A percentile compares a stretch with the other conserved stretches of the same genome.
Conservation (phyloP, 2,797 vertebrate species). For the Dendrocincla fuliginosa region DNA sequence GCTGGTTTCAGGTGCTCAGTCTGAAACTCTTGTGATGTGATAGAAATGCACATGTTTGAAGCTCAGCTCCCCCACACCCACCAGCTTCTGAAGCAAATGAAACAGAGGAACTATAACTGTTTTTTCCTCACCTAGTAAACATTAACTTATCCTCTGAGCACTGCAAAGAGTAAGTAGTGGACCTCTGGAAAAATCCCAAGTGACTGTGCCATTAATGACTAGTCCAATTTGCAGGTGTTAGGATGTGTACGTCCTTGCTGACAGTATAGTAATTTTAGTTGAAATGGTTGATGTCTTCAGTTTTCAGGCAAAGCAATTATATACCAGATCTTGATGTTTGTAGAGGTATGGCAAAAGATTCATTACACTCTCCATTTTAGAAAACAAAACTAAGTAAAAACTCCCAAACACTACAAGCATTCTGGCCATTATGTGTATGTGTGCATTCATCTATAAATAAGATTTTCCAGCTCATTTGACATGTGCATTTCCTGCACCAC, state of each 20-base stretch:
- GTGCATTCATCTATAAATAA: background rate
- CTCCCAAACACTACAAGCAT: background rate
- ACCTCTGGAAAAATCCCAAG: background rate
- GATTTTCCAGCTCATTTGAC: background rate
- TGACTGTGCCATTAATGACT: background rate
- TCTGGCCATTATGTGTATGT: rapidly evolving
- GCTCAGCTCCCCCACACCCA: background rate
- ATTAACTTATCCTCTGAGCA: background rate
- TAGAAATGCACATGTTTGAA: background rate
- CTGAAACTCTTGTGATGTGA: background rate
- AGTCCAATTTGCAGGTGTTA: background rate
- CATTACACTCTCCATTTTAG: background rate
- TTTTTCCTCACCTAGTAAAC: background rate
- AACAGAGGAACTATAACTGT: background rate
- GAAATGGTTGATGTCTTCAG: background rate
- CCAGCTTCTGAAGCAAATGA: background rate
- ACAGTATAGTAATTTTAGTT: background rate
- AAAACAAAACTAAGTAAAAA: background rate
- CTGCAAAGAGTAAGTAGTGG: background rate
- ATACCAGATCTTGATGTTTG: background rate
- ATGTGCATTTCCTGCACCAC: background rate
- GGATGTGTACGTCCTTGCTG: background rate
- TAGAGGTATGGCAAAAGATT: background rate
- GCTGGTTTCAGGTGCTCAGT: background rate
- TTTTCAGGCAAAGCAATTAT: background rate